Conservation (phyloP, 1,140 invertebrate species). For the Aphidius ervi region DNA sequence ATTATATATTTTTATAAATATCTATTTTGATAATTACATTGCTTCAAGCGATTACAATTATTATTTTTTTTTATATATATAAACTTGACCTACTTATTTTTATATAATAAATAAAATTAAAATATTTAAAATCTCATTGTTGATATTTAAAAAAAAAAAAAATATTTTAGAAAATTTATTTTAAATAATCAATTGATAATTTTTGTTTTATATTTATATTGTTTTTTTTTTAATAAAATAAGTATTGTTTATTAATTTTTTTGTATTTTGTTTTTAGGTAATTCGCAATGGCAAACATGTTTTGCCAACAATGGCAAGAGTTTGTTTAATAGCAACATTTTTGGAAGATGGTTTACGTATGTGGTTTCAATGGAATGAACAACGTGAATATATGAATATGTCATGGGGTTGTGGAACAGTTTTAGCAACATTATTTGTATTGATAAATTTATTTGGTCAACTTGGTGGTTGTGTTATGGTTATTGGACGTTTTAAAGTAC, state of each 20-base stretch:
- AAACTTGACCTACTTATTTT: too few relatives aligned
- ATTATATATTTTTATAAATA: too few relatives aligned
- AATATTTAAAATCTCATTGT: too few relatives aligned
- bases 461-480: slow-evolving; percentile 95
- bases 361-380: slow-evolving; percentile 99
- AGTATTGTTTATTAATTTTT: background rate
- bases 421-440: slow-evolving; percentile 85
- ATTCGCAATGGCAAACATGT: slow-evolving; percentile 89
- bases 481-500: slow-evolving; percentile 80
- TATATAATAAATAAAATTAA: too few relatives aligned
- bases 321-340: slow-evolving; percentile 99
- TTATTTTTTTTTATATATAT: too few relatives aligned
- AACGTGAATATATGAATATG: slow-evolving; percentile 96
- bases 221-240: background rate
- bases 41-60: too few relatives aligned
- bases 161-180: too few relatives aligned
- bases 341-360: slow-evolving; percentile 98
- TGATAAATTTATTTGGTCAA: slow-evolving; percentile 93
- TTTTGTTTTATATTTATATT: background rate
- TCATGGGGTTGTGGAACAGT: slow-evolving; percentile 97
- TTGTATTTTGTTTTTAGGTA: slow-evolving; percentile 61
- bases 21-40: too few relatives aligned
- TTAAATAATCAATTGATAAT: background rate
- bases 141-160: too few relatives aligned
- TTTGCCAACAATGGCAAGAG: slow-evolving; percentile 88